Evolutionary conservation across 2,888 invertebrate species (phyloP), one percentile per base, ranked within the genome.

Genomic region (Meandrusa payeni): DNA sequence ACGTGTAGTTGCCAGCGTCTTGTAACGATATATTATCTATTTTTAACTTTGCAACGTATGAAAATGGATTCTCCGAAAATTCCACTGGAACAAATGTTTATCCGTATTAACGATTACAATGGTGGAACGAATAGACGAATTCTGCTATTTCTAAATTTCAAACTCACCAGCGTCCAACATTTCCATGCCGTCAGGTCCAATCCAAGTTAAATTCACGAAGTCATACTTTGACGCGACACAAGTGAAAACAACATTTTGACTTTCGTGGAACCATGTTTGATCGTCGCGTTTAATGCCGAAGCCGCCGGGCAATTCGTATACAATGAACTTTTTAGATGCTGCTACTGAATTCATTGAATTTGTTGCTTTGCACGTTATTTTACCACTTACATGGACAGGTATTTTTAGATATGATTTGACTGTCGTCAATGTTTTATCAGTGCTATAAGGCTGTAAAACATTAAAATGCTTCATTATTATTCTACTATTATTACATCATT

Each of bases 211-310:
- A 41, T 64, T 68, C 1, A 33, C 10, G 48, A 66, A 85, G 6
- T 76, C 61, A 46, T 77, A 73, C 47, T 57, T 65, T 0, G 85
- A 83, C 17, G 79, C 86, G 17, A 74, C 51, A 50, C 86, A 87
- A 34, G 62, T 64, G 2, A 77, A 27, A 3, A 46, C 49, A 1
- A 77, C 64, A 3, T 55, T 50, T 5, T 74, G 54, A 11, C 65
- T 59, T 54, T 82, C 65, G 1, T 72, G 46, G 41, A 66, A 78
- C 77, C 78, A 80, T 1, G 50, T 53, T 4, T 60, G 54, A 0
- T 61, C 40, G 0, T 28, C 45, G 32, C 71, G 52, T 13, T 47
- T 52, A 20, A 82, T 69, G 3, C 82, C 85, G 34, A 87, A 86
- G 4, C 85, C 85, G 17, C 51, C 48, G 1, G 42, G 10, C 2